Conservation (phyloP, 2,113 vertebrate species). For the Phoxinus phoxinus region DNA sequence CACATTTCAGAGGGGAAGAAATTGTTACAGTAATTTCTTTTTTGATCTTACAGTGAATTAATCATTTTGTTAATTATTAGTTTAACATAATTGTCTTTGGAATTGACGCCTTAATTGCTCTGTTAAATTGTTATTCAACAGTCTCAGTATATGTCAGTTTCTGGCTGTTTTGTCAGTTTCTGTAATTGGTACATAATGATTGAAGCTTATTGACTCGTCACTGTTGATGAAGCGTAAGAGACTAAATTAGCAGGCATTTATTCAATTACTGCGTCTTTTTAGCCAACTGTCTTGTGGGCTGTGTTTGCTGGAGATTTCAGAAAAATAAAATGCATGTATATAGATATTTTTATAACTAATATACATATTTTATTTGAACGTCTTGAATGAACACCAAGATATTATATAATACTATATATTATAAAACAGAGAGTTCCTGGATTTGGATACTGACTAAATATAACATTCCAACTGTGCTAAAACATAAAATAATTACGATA, state of each 20-base stretch:
- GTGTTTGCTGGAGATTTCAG: not conserved
- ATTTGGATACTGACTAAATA: not conserved
- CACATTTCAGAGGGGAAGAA: constrained; percentile 37
- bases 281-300: not conserved
- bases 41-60: constrained; percentile 46
- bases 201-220: constrained; percentile 18
- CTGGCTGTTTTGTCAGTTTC: constrained; percentile 43
- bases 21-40: constrained; percentile 38
- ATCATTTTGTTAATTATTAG: constrained; percentile 56
- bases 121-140: constrained; percentile 36
- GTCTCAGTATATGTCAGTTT: constrained; percentile 42
- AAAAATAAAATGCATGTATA: not conserved
- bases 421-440: not conserved
- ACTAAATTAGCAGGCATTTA: constrained; percentile 16
- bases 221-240: constrained; percentile 24
- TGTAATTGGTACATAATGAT: constrained; percentile 44
- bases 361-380: not conserved
- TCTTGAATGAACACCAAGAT: not conserved
- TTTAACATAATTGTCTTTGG: constrained; percentile 41
- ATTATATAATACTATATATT: not conserved
- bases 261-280: not conserved
- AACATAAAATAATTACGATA: not conserved
- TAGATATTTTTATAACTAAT: not conserved
- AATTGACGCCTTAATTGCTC: constrained; percentile 42
- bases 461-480: not conserved